Conservation (phyloP, 2,113 vertebrate genomes). For the Climacteris rufus region DNA sequence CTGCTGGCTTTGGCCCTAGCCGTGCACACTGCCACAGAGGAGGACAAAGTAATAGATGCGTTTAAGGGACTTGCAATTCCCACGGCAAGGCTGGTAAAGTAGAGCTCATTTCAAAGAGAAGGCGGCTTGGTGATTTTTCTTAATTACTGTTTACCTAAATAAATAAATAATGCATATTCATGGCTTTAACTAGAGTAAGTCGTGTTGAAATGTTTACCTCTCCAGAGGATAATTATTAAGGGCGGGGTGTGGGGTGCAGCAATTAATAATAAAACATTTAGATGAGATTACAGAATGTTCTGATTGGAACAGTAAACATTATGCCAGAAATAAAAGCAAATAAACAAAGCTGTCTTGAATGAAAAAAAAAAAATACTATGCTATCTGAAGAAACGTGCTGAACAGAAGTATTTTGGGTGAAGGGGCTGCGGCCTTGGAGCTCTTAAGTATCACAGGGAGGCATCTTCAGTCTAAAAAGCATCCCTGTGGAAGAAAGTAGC, state of each 20-base stretch:
- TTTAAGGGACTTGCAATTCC: background rate
- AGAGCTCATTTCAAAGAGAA: background rate
- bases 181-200: slow-evolving; percentile 36
- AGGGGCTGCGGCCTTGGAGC: background rate
- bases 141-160: slow-evolving; percentile 52
- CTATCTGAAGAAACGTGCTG: background rate
- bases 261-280: slow-evolving; percentile 57
- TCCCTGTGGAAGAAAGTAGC: background rate
- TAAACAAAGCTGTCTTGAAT: background rate
- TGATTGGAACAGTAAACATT: slow-evolving; percentile 40
- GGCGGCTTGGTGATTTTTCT: background rate
- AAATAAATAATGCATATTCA: slow-evolving; percentile 61
- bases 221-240: slow-evolving; percentile 35
- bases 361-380: background rate
- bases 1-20: too few species aligned
- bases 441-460: background rate
- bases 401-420: background rate
- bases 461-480: background rate
- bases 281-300: slow-evolving; percentile 14
- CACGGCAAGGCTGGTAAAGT: background rate
- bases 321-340: slow-evolving; percentile 25
- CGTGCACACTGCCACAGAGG: too few species aligned
- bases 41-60: background rate
- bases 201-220: slow-evolving; percentile 18
- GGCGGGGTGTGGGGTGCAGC: background rate